Conservation (phyloP, 2,113 vertebrate genomes). For the Xiphophorus couchianus region DNA sequence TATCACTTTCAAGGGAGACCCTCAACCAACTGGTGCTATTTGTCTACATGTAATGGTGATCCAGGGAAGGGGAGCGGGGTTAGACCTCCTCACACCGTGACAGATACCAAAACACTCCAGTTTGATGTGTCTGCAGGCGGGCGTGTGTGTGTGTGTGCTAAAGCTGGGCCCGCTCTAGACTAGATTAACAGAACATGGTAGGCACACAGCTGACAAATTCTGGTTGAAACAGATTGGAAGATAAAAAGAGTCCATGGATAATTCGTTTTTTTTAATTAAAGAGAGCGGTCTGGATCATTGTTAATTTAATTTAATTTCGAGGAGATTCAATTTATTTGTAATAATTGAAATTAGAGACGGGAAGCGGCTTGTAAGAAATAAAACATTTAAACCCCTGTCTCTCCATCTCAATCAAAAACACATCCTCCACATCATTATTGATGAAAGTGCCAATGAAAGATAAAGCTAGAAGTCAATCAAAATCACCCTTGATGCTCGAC, state of each 20-base stretch:
- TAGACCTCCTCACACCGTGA: slow-evolving; percentile 38
- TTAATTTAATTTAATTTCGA: slow-evolving; percentile 55
- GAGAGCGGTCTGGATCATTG: slow-evolving; percentile 31
- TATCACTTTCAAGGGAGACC: slow-evolving; percentile 38
- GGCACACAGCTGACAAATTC: slow-evolving; percentile 23
- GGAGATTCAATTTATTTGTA: slow-evolving; percentile 43
- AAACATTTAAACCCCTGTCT: slow-evolving; percentile 40
- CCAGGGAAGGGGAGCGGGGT: slow-evolving; percentile 59
- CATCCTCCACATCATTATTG: slow-evolving; percentile 56
- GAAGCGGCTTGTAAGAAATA: slow-evolving; percentile 40
- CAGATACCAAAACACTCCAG: slow-evolving; percentile 60
- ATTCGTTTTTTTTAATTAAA: slow-evolving; percentile 28
- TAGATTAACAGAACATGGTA: slow-evolving; percentile 40
- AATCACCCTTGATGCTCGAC: slow-evolving; percentile 19
- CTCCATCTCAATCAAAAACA: slow-evolving; percentile 47
- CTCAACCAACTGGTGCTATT: slow-evolving; percentile 59
- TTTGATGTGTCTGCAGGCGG: background rate
- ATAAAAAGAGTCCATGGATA: background rate
- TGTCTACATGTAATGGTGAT: slow-evolving; percentile 74
- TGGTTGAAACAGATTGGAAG: slow-evolving; percentile 7
- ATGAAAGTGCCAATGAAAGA: slow-evolving; percentile 46
- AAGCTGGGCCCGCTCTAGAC: slow-evolving; percentile 24
- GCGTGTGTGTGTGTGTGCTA: slow-evolving; percentile 9
- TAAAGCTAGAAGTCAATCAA: slow-evolving; percentile 35
- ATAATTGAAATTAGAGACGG: slow-evolving; percentile 40